Percentiles rank a stretch among this genome's conserved stretches.
These are phyloP conservation scores for Tenebrosternarchus preto DNA, from an alignment of 2,113 vertebrate genomes.

Conservation along the genomic window DNA sequence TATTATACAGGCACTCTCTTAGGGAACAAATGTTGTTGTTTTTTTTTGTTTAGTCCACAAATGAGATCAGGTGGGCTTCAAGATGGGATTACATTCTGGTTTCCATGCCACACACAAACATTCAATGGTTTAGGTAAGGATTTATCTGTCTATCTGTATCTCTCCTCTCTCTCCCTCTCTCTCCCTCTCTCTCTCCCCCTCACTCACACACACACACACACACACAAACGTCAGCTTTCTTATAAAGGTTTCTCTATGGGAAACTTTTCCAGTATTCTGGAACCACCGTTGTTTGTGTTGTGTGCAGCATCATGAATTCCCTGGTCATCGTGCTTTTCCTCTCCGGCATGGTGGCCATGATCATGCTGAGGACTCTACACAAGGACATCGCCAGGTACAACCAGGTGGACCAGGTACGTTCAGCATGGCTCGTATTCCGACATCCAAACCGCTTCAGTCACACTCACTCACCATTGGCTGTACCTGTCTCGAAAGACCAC, in stretches of 20 bases:
- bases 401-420: slow-evolving; percentile 87
- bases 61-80: slow-evolving; percentile 91
- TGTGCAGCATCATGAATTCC: slow-evolving; percentile 95
- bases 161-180: no score
- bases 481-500: no score
- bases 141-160: neutral
- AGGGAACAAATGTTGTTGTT: neutral
- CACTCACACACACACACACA: neutral
- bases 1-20: neutral
- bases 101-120: slow-evolving; percentile 98
- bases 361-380: slow-evolving; percentile 95
- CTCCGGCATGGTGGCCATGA: slow-evolving; percentile 99
- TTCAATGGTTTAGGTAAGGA: slow-evolving; percentile 96
- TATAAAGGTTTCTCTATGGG: neutral
- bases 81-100: slow-evolving; percentile 99
- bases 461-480: no score
- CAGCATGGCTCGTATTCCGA: no score
- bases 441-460: neutral
- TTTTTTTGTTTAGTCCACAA: slow-evolving; percentile 76
- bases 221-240: no score
- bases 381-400: slow-evolving; percentile 99
- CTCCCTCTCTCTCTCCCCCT: neutral
- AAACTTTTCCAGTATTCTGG: neutral
- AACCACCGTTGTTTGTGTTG: slow-evolving; percentile 37
- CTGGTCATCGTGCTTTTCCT: slow-evolving; percentile 98